A percentile compares a stretch with the other conserved stretches of the same genome.
Conservation (phyloP, 2,888 invertebrate species). For the Pterostichus niger region DNA sequence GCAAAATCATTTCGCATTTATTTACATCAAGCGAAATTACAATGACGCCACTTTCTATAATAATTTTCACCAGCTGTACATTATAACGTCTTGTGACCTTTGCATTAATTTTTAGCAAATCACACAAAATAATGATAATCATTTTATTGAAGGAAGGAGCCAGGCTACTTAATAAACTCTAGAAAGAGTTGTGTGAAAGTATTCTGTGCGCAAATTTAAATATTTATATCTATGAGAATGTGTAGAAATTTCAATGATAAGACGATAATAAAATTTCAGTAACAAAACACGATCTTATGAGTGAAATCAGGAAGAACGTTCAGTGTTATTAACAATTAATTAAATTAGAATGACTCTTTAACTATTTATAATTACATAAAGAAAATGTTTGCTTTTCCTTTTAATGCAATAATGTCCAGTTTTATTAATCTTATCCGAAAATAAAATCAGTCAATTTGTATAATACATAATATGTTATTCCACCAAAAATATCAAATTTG, state of each 20-base stretch:
- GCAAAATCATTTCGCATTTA: slow-evolving; percentile 14
- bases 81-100: slow-evolving; percentile 26
- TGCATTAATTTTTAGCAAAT: slow-evolving; percentile 22
- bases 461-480: too few species aligned
- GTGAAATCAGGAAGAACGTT: slow-evolving; percentile 21
- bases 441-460: too few species aligned
- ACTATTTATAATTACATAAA: too few species aligned
- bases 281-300: background rate
- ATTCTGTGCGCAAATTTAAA: background rate
- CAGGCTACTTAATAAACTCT: background rate
- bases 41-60: slow-evolving; percentile 30
- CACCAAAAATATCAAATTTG: too few species aligned
- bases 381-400: too few species aligned
- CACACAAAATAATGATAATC: slow-evolving; percentile 29
- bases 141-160: slow-evolving; percentile 25
- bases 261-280: background rate
- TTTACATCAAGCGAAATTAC: slow-evolving; percentile 29
- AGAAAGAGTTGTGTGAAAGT: slow-evolving; percentile 25
- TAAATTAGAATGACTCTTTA: background rate
- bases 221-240: background rate
- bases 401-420: too few species aligned
- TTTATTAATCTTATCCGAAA: too few species aligned
- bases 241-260: slow-evolving; percentile 5
- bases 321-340: background rate
- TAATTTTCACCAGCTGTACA: slow-evolving; percentile 31